A percentile compares a stretch with the other conserved stretches of the same genome.
Conservation (phyloP, 2,797 vertebrate species). For the Sphenopsis melanotis region DNA sequence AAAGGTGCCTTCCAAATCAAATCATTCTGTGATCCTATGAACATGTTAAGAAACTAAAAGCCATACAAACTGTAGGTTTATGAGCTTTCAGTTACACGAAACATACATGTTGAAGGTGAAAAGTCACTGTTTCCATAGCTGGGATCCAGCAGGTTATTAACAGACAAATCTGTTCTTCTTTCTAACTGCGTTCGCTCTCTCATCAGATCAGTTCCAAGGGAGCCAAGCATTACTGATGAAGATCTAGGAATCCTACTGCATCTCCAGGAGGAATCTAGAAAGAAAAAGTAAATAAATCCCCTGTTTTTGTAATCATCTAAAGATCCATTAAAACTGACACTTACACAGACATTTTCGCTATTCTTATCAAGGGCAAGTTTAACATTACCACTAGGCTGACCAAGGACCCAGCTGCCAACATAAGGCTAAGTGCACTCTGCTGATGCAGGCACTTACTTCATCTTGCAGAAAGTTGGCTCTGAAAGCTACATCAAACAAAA, state of each 20-base stretch:
- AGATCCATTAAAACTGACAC: neutral
- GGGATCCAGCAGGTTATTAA: conserved; percentile 78
- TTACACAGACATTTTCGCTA: neutral
- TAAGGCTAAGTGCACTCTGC: neutral
- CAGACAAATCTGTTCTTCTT: conserved; percentile 77
- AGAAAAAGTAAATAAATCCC: neutral
- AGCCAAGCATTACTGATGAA: conserved; percentile 78
- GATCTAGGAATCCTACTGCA: conserved; percentile 84
- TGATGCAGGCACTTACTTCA: neutral
- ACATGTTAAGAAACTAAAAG: neutral
- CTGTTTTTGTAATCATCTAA: neutral
- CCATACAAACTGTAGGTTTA: neutral
- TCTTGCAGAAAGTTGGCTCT: neutral
- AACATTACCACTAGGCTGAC: neutral
- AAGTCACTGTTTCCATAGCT: conserved; percentile 77
- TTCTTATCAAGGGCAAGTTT: neutral
- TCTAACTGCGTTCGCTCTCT: conserved; percentile 84
- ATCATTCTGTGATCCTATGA: neutral
- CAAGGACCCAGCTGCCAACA: neutral
- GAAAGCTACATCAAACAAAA: neutral
- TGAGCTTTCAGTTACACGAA: neutral
- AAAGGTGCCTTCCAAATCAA: neutral
- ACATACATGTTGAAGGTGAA: conserved; percentile 81
- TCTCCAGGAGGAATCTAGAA: conserved; percentile 85
- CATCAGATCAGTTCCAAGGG: conserved; percentile 80